phyloP scores from a whole-genome alignment of 2,113 vertebrate genomes.

The Triplophysa dalaica region DNA sequence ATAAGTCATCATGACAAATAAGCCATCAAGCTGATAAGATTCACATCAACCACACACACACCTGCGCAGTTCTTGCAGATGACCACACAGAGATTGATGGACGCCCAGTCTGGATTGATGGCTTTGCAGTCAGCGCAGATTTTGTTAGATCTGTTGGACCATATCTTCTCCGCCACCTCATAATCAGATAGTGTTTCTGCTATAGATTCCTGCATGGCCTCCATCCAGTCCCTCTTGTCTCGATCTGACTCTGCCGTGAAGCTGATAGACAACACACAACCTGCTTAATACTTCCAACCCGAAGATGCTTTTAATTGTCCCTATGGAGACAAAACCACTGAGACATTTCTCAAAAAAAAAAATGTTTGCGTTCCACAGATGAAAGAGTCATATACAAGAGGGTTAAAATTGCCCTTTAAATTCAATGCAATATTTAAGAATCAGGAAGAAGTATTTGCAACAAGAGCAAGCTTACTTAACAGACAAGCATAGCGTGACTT shows the following conservation, averaged over 20 bases:
- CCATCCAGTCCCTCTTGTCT: constrained; percentile 92
- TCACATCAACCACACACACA: constrained; percentile 39
- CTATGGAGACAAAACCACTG: no score
- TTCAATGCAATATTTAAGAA: no score
- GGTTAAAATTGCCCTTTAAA: no score
- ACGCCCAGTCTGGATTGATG: constrained; percentile 92
- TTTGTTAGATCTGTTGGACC: constrained; percentile 95
- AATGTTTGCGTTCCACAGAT: no score
- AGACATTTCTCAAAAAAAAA: no score
- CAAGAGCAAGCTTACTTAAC: background rate
- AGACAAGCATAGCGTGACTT: background rate
- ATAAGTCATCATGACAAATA: background rate
- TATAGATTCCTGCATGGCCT: constrained; percentile 89
- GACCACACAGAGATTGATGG: constrained; percentile 95
- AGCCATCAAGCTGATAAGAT: background rate
- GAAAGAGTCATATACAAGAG: background rate
- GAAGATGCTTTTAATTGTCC: background rate
- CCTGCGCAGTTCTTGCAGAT: constrained; percentile 99
- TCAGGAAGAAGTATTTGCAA: no score
- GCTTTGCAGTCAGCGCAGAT: constrained; percentile 89
- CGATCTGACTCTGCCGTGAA: constrained; percentile 87
- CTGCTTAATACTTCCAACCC: background rate
- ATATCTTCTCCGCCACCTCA: constrained; percentile 98
- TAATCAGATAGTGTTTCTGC: constrained; percentile 94
- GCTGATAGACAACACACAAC: constrained; percentile 66